phyloP scores from a whole-genome alignment of 2,797 vertebrate genomes.

The Lepidocolaptes lacrymiger region DNA sequence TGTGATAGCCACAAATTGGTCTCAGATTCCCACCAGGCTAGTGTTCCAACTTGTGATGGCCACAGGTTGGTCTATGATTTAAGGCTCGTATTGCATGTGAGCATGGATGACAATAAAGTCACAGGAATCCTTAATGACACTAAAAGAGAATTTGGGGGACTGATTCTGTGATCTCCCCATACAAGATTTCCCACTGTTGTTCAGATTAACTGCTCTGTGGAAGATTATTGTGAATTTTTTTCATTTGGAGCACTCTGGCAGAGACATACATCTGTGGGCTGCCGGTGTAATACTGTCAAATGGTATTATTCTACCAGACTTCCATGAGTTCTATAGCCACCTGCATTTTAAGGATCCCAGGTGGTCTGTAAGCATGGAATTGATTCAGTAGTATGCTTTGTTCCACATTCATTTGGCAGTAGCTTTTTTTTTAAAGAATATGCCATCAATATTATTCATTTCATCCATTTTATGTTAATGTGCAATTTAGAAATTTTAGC shows the following conservation, averaged over 20 bases:
- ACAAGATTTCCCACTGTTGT: not conserved
- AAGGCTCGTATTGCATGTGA: not conserved
- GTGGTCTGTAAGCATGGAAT: not conserved
- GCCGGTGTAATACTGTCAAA: not conserved
- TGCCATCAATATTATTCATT: not conserved
- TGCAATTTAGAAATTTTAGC: not conserved
- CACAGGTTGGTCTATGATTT: not conserved
- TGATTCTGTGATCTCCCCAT: constrained; percentile 30
- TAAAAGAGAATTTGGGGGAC: not conserved
- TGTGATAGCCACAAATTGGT: not conserved
- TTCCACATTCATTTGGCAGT: not conserved
- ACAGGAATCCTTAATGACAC: not conserved
- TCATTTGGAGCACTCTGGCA: not conserved
- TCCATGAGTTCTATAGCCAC: not conserved
- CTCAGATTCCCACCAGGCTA: not conserved
- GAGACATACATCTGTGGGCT: not conserved
- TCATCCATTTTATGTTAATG: not conserved
- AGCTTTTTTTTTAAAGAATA: not conserved
- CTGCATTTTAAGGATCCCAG: not conserved
- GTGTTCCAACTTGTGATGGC: not conserved
- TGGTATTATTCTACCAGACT: not conserved
- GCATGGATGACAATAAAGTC: not conserved
- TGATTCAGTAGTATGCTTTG: not conserved
- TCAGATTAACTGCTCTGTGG: not conserved
- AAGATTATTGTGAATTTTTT: not conserved